A percentile compares a stretch with the other conserved stretches of the same genome.
Evolutionary conservation across 2,888 invertebrate species (phyloP).

Genomic region (Polyploca ridens): DNA sequence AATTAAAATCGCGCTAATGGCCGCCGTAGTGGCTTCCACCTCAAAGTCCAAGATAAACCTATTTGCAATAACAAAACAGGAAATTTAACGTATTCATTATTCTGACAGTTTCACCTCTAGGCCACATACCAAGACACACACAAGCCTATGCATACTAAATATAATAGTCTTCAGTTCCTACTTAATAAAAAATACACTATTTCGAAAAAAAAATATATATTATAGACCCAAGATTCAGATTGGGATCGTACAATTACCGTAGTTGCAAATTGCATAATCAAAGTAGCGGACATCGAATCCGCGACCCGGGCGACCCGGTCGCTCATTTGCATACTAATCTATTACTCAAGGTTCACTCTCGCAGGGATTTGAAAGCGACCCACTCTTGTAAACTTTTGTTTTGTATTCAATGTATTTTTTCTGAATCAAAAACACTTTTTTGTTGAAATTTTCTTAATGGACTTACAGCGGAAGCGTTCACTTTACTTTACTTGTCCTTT

Average conservation of each 20-base stretch:
- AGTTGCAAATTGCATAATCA: conserved; percentile 11
- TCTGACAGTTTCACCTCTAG: no score
- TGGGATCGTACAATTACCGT: not conserved
- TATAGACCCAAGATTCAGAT: not conserved
- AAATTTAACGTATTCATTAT: not conserved
- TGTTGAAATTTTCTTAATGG: conserved; percentile 13
- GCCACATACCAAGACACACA: no score
- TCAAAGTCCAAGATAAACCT: not conserved
- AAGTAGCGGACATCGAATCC: conserved; percentile 9
- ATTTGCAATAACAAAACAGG: not conserved
- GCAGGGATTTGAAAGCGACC: conserved; percentile 36
- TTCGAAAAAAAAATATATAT: not conserved
- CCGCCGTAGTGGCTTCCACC: not conserved
- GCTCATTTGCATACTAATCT: conserved; percentile 40
- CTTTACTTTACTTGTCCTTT: conserved; percentile 10
- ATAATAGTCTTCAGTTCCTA: no score
- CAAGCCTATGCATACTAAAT: no score
- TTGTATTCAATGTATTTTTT: conserved; percentile 36
- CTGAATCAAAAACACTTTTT: conserved; percentile 13
- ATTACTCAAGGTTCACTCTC: conserved; percentile 28
- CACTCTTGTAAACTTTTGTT: conserved; percentile 31
- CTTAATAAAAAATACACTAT: no score
- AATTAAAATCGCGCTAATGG: conserved; percentile 5
- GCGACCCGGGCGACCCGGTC: not conserved
- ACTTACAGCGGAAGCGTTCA: conserved; percentile 7